Percentiles rank a stretch among this genome's conserved stretches.
Conservation (phyloP, 2,888 invertebrate species). For the Hypomecis punctinalis region DNA sequence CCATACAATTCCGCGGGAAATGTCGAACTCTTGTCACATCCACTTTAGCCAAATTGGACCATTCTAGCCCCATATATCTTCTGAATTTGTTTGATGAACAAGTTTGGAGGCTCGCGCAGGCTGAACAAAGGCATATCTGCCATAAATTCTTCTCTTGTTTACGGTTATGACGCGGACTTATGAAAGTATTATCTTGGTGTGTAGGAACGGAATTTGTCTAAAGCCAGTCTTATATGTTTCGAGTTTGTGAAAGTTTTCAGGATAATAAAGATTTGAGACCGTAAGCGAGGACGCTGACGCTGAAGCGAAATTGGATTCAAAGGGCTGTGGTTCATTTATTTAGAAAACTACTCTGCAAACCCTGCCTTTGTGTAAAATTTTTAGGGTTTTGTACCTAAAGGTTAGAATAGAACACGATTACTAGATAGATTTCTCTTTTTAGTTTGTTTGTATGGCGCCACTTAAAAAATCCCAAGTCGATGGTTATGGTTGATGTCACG, state of each 20-base stretch:
- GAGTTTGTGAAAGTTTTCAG: constrained; percentile 56
- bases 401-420: too few species aligned
- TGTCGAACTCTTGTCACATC: constrained; percentile 77
- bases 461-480: too few species aligned
- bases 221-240: constrained; percentile 59
- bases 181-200: constrained; percentile 65
- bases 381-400: neutral
- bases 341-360: constrained; percentile 19
- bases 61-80: constrained; percentile 78
- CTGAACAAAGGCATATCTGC: constrained; percentile 74
- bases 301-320: constrained; percentile 28
- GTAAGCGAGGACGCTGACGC: constrained; percentile 7
- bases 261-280: constrained; percentile 59
- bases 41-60: constrained; percentile 82
- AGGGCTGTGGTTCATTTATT: constrained; percentile 27
- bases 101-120: constrained; percentile 66
- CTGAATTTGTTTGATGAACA: constrained; percentile 78
- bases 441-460: too few species aligned
- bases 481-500: too few species aligned
- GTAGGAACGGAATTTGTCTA: constrained; percentile 60
- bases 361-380: constrained; percentile 13
- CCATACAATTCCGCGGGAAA: constrained; percentile 78
- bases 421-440: too few species aligned
- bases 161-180: constrained; percentile 72
- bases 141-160: constrained; percentile 74